Base-by-base conservation (phyloP, 2,888 invertebrate species). In the Andrena camellia region DNA sequence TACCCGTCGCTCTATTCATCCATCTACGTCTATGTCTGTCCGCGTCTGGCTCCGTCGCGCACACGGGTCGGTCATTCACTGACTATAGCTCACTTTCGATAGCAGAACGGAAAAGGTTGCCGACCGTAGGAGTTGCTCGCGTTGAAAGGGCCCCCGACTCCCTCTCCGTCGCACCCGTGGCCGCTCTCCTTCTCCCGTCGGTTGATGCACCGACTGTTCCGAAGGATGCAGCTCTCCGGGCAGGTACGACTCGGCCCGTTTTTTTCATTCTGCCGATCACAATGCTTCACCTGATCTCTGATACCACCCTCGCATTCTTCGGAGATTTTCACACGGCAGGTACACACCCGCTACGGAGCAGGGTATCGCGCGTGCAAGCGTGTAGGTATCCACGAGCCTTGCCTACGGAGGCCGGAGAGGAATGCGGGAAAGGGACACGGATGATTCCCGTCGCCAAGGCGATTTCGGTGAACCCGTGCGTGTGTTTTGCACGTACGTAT, bases 221-320 rank as follows among this genome's bases (percentile, higher is more conserved):
- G 85, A 75, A 88, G 87, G 88, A 83, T 85, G 83, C 70, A 80
- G 78, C 81, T 81, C 84, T 68, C 68, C n/a, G 31, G 79, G 85
- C 89, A 91, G 90, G 90, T 91, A 90, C 87, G 83, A 79, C 85
- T 87, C 80, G 89, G 84, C 72, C 87, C 88, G 87, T 87, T 91
- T 92, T 62, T 91, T 91, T 90, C 90, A 87, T 90, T 90, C 91
- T 88, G 72, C 71, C 81, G 77, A 89, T 88, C 87, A 92, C 92
- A 92, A 92, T 92, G 87, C 90, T 91, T 90, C 92, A 92, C 92
- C 92, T 92, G 92, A 92, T 92, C 91, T 83, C 76, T 81, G 82
- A 81, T 87, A 87, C 90, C 92, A 89, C 92, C 92, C 91, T 92
- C 92, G 81, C 92, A 91, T 92, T 92, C 90, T 91, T 91, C 84